Base-by-base conservation (phyloP, 53 echinoderm and acorn worm species). In the Paracentrotus lividus region DNA sequence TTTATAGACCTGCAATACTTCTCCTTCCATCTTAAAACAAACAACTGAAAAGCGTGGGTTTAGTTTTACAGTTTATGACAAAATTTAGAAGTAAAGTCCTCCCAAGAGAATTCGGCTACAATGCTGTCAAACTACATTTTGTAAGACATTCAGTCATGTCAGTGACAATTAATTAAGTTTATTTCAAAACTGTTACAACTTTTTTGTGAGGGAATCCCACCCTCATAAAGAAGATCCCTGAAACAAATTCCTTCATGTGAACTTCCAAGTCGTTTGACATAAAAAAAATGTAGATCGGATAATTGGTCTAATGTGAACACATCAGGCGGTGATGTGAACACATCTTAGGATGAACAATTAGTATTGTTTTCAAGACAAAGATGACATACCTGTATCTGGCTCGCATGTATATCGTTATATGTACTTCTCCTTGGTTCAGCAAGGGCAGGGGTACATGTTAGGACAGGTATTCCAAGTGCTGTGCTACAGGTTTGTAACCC, bases 1-100 rank as follows among this genome's bases (percentile, higher is more conserved):
- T 72, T 72, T 40, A 72, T 72, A 20, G 72, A 72, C 72, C 72
- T 72, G 72, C 72, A 72, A 18, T 72, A n/a, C n/a, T n/a, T n/a
- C n/a, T n/a, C n/a, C 34, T 72, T 72, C 15, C 5, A 40, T 5
- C 72, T 20, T 72, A 38, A 31, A n/a, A 64, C 26, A 20, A 64
- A 64, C 10, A 64, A n/a, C n/a, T 64, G 64, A 64, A 27, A 64
- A 64, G 0, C 2, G 8, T 1, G n/a, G 59, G 24, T 24, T 59
- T 59, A 7, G n/a, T n/a, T 52, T 52, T 52, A 4, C 20, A 57
- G 20, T n/a, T 18, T 13, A 20, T 57, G 20, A 21, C 21, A 18
- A 57, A 57, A 57, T n/a, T 15, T 27, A 64, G 64, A 64, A 31
- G 64, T 64, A 3, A 64, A 31, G 31, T 27, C 13, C 64, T 10